A percentile compares a stretch with the other conserved stretches of the same genome.
These are phyloP conservation scores for Pocillopora verrucosa DNA, from an alignment of 64 coral and sea anemone species.

Conservation along the genomic window DNA sequence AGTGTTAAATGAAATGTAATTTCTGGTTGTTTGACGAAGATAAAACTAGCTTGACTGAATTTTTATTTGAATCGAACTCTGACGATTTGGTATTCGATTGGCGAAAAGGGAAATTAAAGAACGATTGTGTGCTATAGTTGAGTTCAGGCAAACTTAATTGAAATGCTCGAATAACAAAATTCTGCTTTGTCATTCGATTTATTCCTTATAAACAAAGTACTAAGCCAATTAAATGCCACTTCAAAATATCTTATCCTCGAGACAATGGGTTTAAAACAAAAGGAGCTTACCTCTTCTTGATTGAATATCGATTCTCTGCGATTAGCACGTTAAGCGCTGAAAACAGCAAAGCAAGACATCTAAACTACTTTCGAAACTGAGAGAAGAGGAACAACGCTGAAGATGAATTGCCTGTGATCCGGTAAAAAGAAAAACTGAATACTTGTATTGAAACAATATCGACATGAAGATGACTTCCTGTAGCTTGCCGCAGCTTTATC, in stretches of 20 bases:
- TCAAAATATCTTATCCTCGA: neutral
- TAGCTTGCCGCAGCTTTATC: neutral
- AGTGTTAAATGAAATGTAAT: too few species aligned
- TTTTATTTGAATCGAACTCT: too few species aligned
- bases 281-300: neutral
- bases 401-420: neutral
- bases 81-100: too few species aligned
- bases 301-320: neutral
- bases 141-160: neutral
- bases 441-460: neutral
- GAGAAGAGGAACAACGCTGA: neutral
- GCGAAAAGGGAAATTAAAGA: too few species aligned
- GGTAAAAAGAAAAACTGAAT: neutral
- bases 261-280: neutral
- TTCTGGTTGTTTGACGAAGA: too few species aligned
- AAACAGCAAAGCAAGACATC: neutral
- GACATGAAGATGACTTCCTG: neutral
- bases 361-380: neutral
- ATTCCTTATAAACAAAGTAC: neutral
- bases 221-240: neutral
- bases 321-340: neutral
- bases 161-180: neutral
- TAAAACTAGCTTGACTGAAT: too few species aligned
- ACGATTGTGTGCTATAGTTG: neutral
- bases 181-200: neutral